Percentiles rank a stretch among this genome's conserved stretches.
phyloP scores from a whole-genome alignment of 2,888 invertebrate species.

The Caenorhabditis macrosperma region DNA sequence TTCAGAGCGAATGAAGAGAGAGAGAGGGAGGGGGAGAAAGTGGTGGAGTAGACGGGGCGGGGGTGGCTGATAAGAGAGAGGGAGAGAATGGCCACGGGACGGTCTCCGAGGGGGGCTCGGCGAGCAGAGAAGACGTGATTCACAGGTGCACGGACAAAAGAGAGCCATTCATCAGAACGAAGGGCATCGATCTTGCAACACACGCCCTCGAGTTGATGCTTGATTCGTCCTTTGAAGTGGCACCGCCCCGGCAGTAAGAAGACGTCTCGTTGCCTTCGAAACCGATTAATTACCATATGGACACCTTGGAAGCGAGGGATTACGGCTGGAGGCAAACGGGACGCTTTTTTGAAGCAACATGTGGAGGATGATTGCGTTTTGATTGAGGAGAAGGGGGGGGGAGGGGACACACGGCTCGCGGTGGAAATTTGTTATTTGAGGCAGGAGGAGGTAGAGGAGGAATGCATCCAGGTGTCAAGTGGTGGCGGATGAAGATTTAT shows the following conservation, averaged over 20 bases:
- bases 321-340: background rate
- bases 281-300: constrained; percentile 56
- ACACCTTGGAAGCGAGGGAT: background rate
- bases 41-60: background rate
- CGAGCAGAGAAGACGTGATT: background rate
- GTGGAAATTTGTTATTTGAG: constrained; percentile 48
- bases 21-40: background rate
- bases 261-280: background rate
- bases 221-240: constrained; percentile 34
- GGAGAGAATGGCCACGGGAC: background rate
- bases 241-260: constrained; percentile 4
- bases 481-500: constrained; percentile 47
- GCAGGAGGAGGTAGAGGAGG: constrained; percentile 11
- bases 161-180: constrained; percentile 8
- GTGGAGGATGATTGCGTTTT: constrained; percentile 50
- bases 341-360: constrained; percentile 28
- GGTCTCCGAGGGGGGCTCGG: background rate
- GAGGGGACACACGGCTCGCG: background rate
- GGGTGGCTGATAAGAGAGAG: constrained; percentile 22
- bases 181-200: constrained; percentile 32
- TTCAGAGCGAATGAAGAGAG: background rate
- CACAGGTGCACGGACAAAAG: background rate
- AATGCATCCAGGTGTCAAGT: constrained; percentile 49
- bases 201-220: constrained; percentile 13
- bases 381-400: constrained; percentile 2